Base-by-base conservation (phyloP, 2,888 invertebrate species). In the Leptogaster cylindrica region DNA sequence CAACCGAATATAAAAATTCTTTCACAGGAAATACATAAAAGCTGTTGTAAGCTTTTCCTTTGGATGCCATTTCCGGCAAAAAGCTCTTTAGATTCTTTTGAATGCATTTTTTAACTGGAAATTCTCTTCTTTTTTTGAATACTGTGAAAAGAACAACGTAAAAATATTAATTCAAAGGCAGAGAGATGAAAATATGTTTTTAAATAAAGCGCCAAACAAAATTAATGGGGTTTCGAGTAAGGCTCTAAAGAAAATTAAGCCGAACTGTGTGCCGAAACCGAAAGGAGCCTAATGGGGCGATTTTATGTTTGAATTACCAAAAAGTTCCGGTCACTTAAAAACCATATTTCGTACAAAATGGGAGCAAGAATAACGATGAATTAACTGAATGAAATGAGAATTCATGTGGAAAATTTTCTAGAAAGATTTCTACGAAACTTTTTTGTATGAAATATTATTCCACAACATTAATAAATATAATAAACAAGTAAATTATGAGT, bases 121-220 rank as follows among this genome's bases (percentile, higher is more conserved):
- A 14, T 31, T 52, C 27, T 52, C n/a, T n/a, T n/a, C n/a, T n/a
- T n/a, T n/a, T n/a, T n/a, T 16, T 52, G 52, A 52, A 52, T 52
- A 16, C 33, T 52, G 33, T 52, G 5, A 52, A 52, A 52, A n/a
- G n/a, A n/a, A 31, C 31, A 52, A 16, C 7, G 14, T 16, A 31
- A 31, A 33, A 52, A 52, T 28, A 31, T 20, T 12, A 18, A 36
- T 14, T n/a, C 31, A 8, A 52, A 52, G 2, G 28, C 31, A 14
- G 14, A 14, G 27, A 28, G 14, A 31, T 28, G 33, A 16, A 52
- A 20, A 14, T 27, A 16, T 20, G 14, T 16, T 52, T 52, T 52
- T 4, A 33, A 18, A 52, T 31, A 52, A 52, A 52, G 52, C 33
- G 28, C 28, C 33, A 27, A 51, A 51, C 18, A 52, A 52, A 52